Percentiles rank a stretch among this genome's conserved stretches.
Evolutionary conservation across 2,888 invertebrate genomes (phyloP).

Genomic region (Allolobophora icterica): DNA sequence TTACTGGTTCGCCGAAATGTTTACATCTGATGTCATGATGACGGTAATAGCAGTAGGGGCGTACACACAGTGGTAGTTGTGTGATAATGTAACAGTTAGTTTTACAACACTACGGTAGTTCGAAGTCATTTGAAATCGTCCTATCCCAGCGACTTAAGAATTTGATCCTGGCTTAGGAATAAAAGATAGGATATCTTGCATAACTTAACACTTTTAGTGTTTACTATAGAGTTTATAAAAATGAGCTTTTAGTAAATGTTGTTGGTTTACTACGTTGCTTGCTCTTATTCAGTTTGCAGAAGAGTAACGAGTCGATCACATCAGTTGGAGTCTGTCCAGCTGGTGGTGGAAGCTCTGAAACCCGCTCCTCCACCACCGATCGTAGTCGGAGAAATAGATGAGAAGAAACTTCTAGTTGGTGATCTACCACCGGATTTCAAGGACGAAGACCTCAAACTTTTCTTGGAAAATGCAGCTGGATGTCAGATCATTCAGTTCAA

Average conservation of each 20-base stretch:
- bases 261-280: neutral
- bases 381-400: constrained; percentile 1
- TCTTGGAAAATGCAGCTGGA: neutral
- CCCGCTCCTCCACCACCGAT: constrained; percentile 21
- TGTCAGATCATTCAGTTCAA: constrained; percentile 18
- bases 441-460: neutral
- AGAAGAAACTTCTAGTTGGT: neutral
- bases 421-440: constrained; percentile 20
- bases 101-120: too few species aligned
- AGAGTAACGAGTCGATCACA: neutral
- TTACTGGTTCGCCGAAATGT: too few species aligned
- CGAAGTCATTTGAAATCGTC: neutral
- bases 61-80: too few species aligned
- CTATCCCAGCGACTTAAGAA: neutral
- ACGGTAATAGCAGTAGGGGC: too few species aligned
- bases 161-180: neutral
- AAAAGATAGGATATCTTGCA: too few species aligned
- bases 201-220: too few species aligned
- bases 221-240: neutral
- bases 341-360: neutral
- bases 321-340: neutral
- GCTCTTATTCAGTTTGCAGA: neutral
- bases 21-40: too few species aligned
- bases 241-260: neutral
- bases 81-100: too few species aligned